phyloP scores from a whole-genome alignment of 2,888 invertebrate genomes.

The Pyrgus malvae region DNA sequence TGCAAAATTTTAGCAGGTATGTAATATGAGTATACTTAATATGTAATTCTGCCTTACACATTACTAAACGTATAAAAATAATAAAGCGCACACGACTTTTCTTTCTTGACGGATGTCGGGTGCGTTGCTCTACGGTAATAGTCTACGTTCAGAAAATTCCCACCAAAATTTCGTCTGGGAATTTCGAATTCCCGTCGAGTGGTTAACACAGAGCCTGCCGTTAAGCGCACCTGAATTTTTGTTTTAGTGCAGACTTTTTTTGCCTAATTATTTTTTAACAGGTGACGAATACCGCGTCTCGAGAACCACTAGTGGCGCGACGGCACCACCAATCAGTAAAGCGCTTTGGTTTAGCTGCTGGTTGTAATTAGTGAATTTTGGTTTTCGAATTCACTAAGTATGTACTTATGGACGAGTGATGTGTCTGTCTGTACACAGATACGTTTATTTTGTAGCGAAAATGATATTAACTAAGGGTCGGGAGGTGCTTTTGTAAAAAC shows the following conservation, averaged over 20 bases:
- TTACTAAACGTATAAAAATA: too few species aligned
- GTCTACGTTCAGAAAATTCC: constrained; percentile 55
- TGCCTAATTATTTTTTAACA: constrained; percentile 82
- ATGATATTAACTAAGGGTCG: not conserved
- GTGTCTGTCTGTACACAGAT: not conserved
- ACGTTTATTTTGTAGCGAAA: constrained; percentile 8
- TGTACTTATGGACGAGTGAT: constrained; percentile 30
- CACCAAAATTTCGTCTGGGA: constrained; percentile 52
- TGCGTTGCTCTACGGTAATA: constrained; percentile 55
- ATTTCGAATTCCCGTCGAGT: constrained; percentile 57
- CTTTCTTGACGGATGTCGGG: too few species aligned
- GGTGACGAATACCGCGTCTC: constrained; percentile 79
- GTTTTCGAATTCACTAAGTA: constrained; percentile 21
- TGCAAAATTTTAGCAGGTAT: too few species aligned
- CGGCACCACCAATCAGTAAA: constrained; percentile 62
- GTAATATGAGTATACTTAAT: too few species aligned
- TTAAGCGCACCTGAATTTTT: constrained; percentile 73
- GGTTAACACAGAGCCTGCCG: constrained; percentile 67
- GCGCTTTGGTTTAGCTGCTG: constrained; percentile 65
- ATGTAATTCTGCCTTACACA: too few species aligned
- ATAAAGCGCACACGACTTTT: too few species aligned
- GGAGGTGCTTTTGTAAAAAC: constrained; percentile 2
- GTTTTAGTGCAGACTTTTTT: constrained; percentile 77
- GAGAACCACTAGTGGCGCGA: constrained; percentile 64
- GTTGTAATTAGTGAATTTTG: constrained; percentile 71